Evolutionary conservation across 2,888 invertebrate genomes (phyloP), one percentile per base, ranked within the genome.

Genomic region (Cephus nigrinus): DNA sequence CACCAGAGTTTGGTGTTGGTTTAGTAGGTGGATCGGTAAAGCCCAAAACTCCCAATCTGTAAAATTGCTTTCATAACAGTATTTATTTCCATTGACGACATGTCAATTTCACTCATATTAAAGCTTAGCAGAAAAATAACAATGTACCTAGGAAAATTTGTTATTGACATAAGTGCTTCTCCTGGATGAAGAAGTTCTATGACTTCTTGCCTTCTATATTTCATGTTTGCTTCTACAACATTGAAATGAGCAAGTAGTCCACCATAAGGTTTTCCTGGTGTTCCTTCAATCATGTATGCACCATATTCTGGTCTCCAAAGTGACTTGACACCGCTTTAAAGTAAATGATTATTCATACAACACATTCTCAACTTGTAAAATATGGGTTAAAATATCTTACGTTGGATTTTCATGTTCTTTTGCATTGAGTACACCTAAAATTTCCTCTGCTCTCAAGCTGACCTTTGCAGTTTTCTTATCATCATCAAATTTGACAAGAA

Each of bases 211-310:
- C 98, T 94, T 75, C 98, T 94, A 86, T 96, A 95, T 84, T 94
- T 95, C 99, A 99, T 99, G 92, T 99, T 99, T 11, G 98, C 97
- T 92, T 99, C 99, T 9, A 99, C 99, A 80, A 98, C 95, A 92
- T 99, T 99, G 92, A 99, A 98, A 93, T 99, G 98, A 11, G 98
- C 98, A 90, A 99, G 93, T 23, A 98, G 93, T 0, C 98, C 98
- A 11, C 98, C 98, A 88, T 98, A 99, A 0, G 98, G 98, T 88
- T 96, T 95, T 1, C 99, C 99, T 0, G 99, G 99, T 0, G 99
- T 99, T 31, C 99, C 99, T 93, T 99, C 99, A 79, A 99, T 94
- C 99, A 99, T 99, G 90, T 99, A 99, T n/a, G 97, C 96, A 3
- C 98, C 99, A 93, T 98, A 99, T 92, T 99, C 99, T 0, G 99